Conservation (phyloP, 2,113 vertebrate species). For the Willisornis vidua region DNA sequence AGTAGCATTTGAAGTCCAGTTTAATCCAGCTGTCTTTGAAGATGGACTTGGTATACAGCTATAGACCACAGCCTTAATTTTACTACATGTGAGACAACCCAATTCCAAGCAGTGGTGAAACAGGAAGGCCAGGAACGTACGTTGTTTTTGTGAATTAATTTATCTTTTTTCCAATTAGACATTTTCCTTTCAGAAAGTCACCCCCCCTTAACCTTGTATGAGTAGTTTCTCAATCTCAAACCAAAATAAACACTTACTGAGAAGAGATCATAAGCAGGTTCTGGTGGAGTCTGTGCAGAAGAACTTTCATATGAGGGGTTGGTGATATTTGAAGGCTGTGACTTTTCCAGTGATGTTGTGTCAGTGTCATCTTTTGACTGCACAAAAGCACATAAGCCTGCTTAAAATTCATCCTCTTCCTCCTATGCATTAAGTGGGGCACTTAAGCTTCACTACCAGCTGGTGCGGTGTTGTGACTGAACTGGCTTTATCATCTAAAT, state of each 20-base stretch:
- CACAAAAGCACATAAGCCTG: not conserved
- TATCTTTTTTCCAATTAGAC: not conserved
- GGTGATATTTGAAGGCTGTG: constrained; percentile 66
- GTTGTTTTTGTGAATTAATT: not conserved
- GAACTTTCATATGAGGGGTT: constrained; percentile 76
- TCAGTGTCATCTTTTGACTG: constrained; percentile 73
- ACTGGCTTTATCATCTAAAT: not conserved
- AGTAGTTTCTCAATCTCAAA: not conserved
- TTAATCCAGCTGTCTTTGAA: not conserved
- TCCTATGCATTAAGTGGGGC: not conserved
- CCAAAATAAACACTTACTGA: constrained; percentile 63
- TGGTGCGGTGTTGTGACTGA: not conserved
- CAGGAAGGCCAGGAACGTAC: not conserved
- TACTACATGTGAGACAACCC: not conserved
- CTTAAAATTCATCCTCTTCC: not conserved
- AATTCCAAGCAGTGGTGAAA: not conserved
- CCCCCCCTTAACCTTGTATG: not conserved
- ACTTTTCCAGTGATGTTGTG: constrained; percentile 31
- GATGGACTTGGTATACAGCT: not conserved
- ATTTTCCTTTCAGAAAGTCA: not conserved
- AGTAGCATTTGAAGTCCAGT: not conserved
- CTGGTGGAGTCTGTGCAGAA: not conserved
- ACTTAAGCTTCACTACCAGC: not conserved
- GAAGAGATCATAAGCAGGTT: constrained; percentile 61
- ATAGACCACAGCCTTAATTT: not conserved